Conservation (phyloP, 2,888 invertebrate species). For the Diaprepes abbreviatus region DNA sequence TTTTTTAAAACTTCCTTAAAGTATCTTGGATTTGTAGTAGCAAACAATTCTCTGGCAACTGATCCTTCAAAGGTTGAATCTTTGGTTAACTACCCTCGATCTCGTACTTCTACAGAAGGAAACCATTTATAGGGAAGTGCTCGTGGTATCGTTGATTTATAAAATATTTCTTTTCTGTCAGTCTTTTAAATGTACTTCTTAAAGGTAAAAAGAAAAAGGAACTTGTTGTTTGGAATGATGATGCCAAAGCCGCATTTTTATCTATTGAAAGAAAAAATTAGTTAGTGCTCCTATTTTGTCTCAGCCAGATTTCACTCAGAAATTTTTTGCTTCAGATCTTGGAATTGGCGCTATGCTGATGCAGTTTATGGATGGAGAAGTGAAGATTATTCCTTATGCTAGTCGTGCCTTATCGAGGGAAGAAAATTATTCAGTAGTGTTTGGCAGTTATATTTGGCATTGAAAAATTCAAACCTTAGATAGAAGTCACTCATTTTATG, state of each 20-base stretch:
- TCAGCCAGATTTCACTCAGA: conserved; percentile 51
- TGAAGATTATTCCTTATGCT: conserved; percentile 28
- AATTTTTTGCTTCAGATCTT: conserved; percentile 52
- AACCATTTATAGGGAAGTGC: conserved; percentile 55
- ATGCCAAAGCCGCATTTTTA: conserved; percentile 45
- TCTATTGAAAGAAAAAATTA: conserved; percentile 51
- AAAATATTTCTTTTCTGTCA: conserved; percentile 53
- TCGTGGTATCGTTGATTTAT: conserved; percentile 53
- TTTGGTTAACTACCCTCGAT: conserved; percentile 54
- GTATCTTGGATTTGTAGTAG: conserved; percentile 53
- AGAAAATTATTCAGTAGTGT: conserved; percentile 42
- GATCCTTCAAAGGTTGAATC: conserved; percentile 55
- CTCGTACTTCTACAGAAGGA: conserved; percentile 53
- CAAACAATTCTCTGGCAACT: conserved; percentile 51
- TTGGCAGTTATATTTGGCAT: conserved; percentile 53
- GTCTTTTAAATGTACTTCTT: no score
- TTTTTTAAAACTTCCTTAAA: conserved; percentile 27
- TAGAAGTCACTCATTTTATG: conserved; percentile 52
- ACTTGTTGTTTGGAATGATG: no score
- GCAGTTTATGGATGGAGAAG: conserved; percentile 28
- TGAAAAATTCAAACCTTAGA: conserved; percentile 50
- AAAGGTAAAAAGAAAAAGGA: no score
- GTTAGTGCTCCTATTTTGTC: conserved; percentile 52
- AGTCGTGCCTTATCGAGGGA: conserved; percentile 50
- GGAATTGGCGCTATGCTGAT: conserved; percentile 30